Conservation (phyloP, 2,113 vertebrate genomes). For the Microcebus griseorufus region DNA sequence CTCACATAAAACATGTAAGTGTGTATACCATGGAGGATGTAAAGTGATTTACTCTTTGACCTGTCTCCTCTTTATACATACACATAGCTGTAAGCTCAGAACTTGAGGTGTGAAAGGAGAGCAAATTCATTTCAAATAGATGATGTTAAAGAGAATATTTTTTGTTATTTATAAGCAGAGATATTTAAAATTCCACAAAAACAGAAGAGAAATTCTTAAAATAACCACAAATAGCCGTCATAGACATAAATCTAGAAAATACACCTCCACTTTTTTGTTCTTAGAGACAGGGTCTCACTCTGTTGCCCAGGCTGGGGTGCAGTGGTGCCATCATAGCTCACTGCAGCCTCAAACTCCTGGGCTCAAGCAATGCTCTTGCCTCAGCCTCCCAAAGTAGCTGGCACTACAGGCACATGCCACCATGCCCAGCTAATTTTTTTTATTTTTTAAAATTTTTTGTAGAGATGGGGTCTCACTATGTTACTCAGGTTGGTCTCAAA, state of each 20-base stretch:
- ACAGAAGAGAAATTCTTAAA: slow-evolving; percentile 28
- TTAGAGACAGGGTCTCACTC: not conserved
- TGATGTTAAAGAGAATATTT: not conserved
- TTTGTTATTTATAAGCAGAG: not conserved
- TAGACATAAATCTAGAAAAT: not conserved
- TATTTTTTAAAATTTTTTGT: not conserved
- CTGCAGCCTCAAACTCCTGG: not conserved
- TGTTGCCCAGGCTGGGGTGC: not conserved
- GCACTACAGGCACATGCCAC: not conserved
- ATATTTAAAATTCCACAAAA: slow-evolving; percentile 38
- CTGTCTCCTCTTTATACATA: not conserved
- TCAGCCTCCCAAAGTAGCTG: not conserved
- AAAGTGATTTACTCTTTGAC: not conserved
- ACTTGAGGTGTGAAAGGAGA: not conserved
- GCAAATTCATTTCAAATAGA: slow-evolving; percentile 19
- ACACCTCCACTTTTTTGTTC: not conserved
- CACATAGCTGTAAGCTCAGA: not conserved
- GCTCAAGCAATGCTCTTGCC: not conserved
- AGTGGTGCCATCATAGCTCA: not conserved
- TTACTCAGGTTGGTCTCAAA: not conserved
- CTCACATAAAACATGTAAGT: not conserved
- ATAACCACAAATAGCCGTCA: not conserved
- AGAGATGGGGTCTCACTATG: not conserved
- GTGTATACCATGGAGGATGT: not conserved
- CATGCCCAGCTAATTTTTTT: not conserved